Evolutionary conservation across 2,797 vertebrate genomes (phyloP).

Genomic region (Nyctalus aviator): DNA sequence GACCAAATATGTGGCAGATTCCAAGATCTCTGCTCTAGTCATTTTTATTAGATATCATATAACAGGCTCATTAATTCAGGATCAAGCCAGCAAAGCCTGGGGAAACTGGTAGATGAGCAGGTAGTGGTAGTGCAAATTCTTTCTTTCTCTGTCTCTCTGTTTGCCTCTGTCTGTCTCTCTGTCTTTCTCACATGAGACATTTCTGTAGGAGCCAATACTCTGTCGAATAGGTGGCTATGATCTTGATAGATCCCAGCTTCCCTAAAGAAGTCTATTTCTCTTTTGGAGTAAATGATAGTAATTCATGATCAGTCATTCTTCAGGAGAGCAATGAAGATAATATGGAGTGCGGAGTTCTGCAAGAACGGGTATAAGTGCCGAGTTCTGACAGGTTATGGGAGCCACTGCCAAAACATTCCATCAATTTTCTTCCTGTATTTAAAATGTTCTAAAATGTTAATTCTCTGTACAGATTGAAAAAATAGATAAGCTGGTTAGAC

Average conservation of each 20-base stretch:
- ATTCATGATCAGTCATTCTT: neutral
- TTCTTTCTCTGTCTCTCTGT: neutral
- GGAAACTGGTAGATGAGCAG: slow-evolving; percentile 64
- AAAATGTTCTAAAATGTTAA: neutral
- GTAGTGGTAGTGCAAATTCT: neutral
- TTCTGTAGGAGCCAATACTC: slow-evolving; percentile 38
- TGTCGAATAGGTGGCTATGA: slow-evolving; percentile 4
- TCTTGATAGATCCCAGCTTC: neutral
- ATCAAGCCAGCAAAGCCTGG: slow-evolving; percentile 59
- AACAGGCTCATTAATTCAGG: slow-evolving; percentile 70
- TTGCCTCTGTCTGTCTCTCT: neutral
- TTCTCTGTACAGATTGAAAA: neutral
- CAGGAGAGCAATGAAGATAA: neutral
- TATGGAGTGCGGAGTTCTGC: neutral
- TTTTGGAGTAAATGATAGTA: slow-evolving; percentile 27
- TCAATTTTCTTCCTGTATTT: slow-evolving; percentile 1
- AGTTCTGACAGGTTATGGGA: neutral
- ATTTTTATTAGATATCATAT: slow-evolving; percentile 77
- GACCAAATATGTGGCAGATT: slow-evolving; percentile 77
- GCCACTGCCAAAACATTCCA: neutral
- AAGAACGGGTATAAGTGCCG: neutral
- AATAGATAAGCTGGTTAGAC: neutral
- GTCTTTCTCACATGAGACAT: neutral
- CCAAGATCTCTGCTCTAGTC: slow-evolving; percentile 63
- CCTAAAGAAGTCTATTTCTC: slow-evolving; percentile 23